phyloP scores from a whole-genome alignment of 1,140 invertebrate genomes.

The Euglossa dilemma region DNA sequence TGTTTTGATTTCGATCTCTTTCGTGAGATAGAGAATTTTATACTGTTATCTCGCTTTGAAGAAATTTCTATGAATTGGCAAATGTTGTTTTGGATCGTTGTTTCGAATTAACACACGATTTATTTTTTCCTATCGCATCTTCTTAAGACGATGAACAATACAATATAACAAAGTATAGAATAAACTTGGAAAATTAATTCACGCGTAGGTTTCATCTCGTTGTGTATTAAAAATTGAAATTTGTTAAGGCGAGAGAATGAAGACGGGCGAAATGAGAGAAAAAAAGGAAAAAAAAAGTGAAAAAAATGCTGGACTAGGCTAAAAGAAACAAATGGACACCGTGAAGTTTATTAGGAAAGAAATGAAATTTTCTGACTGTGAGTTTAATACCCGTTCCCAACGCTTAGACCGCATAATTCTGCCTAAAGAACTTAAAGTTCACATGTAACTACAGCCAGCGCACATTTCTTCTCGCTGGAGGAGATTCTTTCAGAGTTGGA shows the following conservation, averaged over 20 bases:
- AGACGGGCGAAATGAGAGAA: neutral
- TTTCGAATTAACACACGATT: too few species aligned
- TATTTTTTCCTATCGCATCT: too few species aligned
- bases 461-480: conserved; percentile 31
- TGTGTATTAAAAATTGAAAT: neutral
- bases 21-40: too few species aligned
- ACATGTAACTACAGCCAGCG: conserved; percentile 40
- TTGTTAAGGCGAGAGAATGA: neutral
- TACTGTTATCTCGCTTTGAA: too few species aligned
- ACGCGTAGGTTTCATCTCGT: neutral
- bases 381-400: conserved; percentile 52
- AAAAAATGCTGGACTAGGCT: neutral
- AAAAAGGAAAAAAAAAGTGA: too few species aligned
- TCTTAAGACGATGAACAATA: too few species aligned
- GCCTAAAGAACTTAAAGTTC: conserved; percentile 44
- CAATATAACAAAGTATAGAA: neutral
- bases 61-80: too few species aligned
- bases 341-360: conserved; percentile 49
- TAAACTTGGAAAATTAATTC: neutral
- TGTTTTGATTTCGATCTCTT: too few species aligned
- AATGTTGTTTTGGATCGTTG: too few species aligned
- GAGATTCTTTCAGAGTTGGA: conserved; percentile 37
- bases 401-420: conserved; percentile 59
- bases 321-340: conserved; percentile 25
- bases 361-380: conserved; percentile 57